phyloP scores from a whole-genome alignment of 2,888 invertebrate genomes.

The Apeira syringaria region DNA sequence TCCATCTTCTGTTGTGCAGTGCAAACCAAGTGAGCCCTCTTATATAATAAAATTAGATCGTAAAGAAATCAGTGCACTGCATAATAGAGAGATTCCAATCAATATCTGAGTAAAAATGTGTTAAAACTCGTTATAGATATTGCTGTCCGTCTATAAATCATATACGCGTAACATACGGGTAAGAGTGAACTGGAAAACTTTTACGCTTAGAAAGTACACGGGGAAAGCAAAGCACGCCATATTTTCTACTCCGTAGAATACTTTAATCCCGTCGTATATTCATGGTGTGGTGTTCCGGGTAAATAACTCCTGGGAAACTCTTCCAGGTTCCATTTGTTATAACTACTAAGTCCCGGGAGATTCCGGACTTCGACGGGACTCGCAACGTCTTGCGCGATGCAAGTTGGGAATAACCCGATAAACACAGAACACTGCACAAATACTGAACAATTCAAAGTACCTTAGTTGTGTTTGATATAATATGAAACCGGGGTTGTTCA shows the following conservation, averaged over 20 bases:
- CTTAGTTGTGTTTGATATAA: constrained; percentile 10
- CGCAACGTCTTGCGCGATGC: constrained; percentile 27
- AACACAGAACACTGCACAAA: constrained; percentile 29
- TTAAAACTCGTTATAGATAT: constrained; percentile 14
- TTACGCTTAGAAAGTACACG: constrained; percentile 41
- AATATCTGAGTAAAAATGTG: too few relatives aligned
- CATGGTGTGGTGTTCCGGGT: constrained; percentile 57
- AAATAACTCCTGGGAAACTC: constrained; percentile 64
- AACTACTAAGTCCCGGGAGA: constrained; percentile 58
- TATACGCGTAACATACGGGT: constrained; percentile 20
- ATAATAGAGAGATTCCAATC: too few relatives aligned
- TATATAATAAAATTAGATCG: too few relatives aligned
- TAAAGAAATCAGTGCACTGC: too few relatives aligned
- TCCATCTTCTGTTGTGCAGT: too few relatives aligned
- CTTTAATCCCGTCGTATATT: constrained; percentile 66
- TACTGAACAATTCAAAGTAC: constrained; percentile 23
- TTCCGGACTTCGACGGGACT: constrained; percentile 50
- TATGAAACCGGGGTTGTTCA: constrained; percentile 1
- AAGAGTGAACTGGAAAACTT: constrained; percentile 34
- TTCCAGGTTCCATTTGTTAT: constrained; percentile 68
- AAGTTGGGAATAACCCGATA: constrained; percentile 40
- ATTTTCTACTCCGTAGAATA: constrained; percentile 59
- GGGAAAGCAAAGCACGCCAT: constrained; percentile 47
- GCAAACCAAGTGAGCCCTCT: too few relatives aligned
- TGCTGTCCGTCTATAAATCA: constrained; percentile 17